Base-by-base conservation (phyloP, 2,113 vertebrate species). In the Erythrocercus mccallii region DNA sequence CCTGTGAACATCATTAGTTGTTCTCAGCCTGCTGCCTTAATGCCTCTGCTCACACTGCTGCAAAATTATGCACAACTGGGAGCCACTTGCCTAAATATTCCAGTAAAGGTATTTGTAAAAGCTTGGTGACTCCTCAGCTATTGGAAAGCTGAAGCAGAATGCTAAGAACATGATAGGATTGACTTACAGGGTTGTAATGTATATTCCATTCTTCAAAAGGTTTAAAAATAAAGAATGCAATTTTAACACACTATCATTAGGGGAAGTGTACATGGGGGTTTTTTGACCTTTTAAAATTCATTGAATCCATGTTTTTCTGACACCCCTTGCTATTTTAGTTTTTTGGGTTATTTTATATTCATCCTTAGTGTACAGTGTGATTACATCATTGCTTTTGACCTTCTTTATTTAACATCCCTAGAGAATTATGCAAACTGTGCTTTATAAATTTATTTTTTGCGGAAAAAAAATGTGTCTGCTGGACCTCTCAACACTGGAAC, bases 1-100 rank as follows among this genome's bases (percentile, higher is more conserved):
- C 12, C 23, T 40, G n/a, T 9, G 7, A 44, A 10, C 4, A 4
- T 30, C 31, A 33, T 44, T 30, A 1, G 23, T 72, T 69, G 16
- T 72, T 69, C 48, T 69, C n/a, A 51, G 66, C 25, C 37, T 2
- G 0, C n/a, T 60, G 64, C 5, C 23, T 45, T 48, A 16, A 16
- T 45, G 57, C 33, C 23, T 76, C 5, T 1, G 7, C 7, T 17
- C 10, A 3, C 5, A 1, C 5, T 13, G 60, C 40, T 0, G 0
- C 69, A 64, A 44, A 81, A 51, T 42, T 7, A 15, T 18, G 37
- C 68, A 22, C 23, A 50, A 1, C 68, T 70, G 17, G 27, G 10
- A 84, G 25, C 35, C 12, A 6, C 16, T 45, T 54, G 57, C 35
- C 23, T 66, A 35, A 79, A 77, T 44, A 37, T 4, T 65, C 42